These are phyloP conservation scores for Hypocryptadius cinnamomeus DNA, from an alignment of 2,113 vertebrate species.

Conservation along the genomic window DNA sequence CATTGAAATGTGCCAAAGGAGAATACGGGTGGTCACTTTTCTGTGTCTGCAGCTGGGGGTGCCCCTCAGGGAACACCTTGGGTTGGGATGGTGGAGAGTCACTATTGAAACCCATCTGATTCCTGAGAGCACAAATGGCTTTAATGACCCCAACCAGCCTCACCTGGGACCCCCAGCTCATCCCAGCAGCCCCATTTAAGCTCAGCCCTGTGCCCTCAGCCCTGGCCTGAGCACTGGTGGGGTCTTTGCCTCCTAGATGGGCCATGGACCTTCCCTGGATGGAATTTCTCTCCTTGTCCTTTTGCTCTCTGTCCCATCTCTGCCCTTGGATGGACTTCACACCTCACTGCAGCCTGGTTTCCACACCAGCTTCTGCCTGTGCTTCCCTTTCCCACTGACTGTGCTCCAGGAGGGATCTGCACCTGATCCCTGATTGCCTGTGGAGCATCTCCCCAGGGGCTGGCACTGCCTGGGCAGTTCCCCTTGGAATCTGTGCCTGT, in stretches of 20 bases:
- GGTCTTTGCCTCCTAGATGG: neutral
- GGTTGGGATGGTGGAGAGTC: neutral
- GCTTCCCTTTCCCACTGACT: neutral
- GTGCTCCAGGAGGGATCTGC: neutral
- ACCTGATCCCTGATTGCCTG: neutral
- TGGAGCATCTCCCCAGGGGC: neutral
- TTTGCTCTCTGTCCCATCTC: neutral
- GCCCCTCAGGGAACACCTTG: neutral
- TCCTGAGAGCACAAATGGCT: neutral
- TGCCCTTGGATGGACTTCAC: neutral
- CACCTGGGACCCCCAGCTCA: neutral
- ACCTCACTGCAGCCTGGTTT: neutral
- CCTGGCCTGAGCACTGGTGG: rapidly evolving
- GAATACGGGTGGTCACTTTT: rapidly evolving
- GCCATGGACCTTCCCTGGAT: rapidly evolving
- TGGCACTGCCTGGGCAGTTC: neutral
- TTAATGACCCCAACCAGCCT: neutral
- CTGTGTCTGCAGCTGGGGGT: neutral
- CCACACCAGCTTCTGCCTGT: neutral
- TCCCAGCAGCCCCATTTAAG: neutral
- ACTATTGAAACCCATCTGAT: rapidly evolving
- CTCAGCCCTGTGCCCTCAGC: neutral
- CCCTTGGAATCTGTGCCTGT: neutral
- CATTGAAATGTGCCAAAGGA: rapidly evolving
- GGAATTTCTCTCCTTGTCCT: neutral